Conservation (phyloP, 2,113 vertebrate species). For the Osmerus eperlanus region DNA sequence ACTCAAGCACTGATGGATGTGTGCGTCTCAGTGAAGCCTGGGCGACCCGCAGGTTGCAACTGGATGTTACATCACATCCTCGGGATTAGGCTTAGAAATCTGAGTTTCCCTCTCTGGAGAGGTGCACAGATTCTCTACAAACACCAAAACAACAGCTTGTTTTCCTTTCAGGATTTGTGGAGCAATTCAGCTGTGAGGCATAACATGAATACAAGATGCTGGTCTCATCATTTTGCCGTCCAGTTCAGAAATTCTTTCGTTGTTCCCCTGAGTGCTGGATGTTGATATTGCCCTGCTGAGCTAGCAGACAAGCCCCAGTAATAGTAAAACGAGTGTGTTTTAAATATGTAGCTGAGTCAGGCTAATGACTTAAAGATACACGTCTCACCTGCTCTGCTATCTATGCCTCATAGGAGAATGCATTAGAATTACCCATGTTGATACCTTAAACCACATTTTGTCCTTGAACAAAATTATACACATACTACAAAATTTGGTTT, state of each 20-base stretch:
- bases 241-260: background rate
- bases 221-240: slow-evolving; percentile 7
- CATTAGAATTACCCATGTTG: background rate
- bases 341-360: background rate
- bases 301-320: background rate
- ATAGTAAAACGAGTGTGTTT: background rate
- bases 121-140: background rate
- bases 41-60: too few species aligned
- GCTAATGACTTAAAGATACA: background rate
- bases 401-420: background rate
- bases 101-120: background rate
- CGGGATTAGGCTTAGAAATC: too few species aligned
- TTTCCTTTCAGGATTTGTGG: background rate
- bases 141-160: background rate
- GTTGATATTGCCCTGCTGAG: slow-evolving; percentile 7
- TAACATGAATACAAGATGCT: background rate
- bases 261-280: background rate
- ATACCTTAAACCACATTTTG: too few species aligned
- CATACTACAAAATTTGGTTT: too few species aligned
- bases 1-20: slow-evolving; percentile 37
- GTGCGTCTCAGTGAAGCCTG: slow-evolving; percentile 13
- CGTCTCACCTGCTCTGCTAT: background rate
- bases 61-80: background rate
- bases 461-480: too few species aligned
- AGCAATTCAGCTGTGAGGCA: background rate